Evolutionary conservation across 2,888 invertebrate species (phyloP), one percentile per base, ranked within the genome.

Genomic region (Eulithis prunata): DNA sequence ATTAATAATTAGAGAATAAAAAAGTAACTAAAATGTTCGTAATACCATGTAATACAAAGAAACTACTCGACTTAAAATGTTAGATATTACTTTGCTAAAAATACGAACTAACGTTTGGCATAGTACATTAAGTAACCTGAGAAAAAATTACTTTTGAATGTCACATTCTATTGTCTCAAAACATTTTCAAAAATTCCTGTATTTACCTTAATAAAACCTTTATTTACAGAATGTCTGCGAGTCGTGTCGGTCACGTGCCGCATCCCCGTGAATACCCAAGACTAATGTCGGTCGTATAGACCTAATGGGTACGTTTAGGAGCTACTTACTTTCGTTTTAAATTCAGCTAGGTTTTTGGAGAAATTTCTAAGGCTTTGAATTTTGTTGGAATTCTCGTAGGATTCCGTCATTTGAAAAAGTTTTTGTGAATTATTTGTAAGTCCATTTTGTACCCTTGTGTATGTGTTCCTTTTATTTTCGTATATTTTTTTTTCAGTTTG

Each of bases 221-320:
- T 62, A 52, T 59, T 52, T 59, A 51, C 6, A 47, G 55, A 56
- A 58, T 55, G 56, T 32, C 55, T 13, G 13, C 13, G 46, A 46
- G 21, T 28, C 53, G 57, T 60, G 63, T 57, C 67, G 68, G 77
- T 77, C 79, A 79, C 82, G 80, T 80, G 62, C 60, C 75, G 71
- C 68, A 76, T 75, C 73, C 74, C 72, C 74, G 62, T 53, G 70
- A 71, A 74, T 69, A 72, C 72, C 71, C 65, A 73, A 78, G 79
- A 80, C 78, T 82, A 80, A 81, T 83, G 78, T 55, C 68, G 71
- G 71, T 77, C 78, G 74, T 80, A 77, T 64, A 78, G 67, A 72
- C 76, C 75, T 83, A 83, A 84, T 82, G 79, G 77, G 69, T 64
- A 65, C 78, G 78, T 81, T 81, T 83, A 81, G 78, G 76, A 69